Conservation (phyloP, 1,140 invertebrate species). For the Drosophila nannoptera region DNA sequence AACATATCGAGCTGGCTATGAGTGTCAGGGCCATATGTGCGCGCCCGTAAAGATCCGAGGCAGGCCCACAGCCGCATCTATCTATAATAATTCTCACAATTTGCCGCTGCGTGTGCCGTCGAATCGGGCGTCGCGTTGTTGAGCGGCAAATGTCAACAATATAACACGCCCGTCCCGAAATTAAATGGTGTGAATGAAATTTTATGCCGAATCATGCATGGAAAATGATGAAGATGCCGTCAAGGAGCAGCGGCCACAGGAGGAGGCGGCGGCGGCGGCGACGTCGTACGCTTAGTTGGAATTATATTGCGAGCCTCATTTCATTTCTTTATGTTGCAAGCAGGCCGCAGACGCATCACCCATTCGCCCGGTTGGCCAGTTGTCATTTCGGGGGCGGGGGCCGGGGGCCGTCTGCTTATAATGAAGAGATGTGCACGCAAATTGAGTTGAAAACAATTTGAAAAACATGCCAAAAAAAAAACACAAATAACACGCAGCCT, state of each 20-base stretch:
- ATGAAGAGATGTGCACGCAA: constrained; percentile 69
- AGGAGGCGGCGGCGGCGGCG: not conserved
- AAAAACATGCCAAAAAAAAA: constrained; percentile 38
- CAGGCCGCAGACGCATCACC: not conserved
- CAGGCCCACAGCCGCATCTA: constrained; percentile 30
- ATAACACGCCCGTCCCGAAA: constrained; percentile 52
- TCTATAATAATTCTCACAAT: constrained; percentile 66
- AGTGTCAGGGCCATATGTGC: constrained; percentile 58
- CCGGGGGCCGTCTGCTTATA: constrained; percentile 17
- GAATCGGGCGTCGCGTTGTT: constrained; percentile 47
- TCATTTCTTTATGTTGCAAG: constrained; percentile 59
- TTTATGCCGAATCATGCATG: constrained; percentile 77
- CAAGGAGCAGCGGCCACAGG: constrained; percentile 8
- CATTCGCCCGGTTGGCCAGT: constrained; percentile 17
- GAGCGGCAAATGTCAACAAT: constrained; percentile 69
- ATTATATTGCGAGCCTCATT: constrained; percentile 66
- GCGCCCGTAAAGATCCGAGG: constrained; percentile 31
- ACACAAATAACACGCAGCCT: constrained; percentile 26
- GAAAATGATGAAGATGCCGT: constrained; percentile 71
- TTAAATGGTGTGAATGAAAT: constrained; percentile 77
- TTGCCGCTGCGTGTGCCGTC: constrained; percentile 56
- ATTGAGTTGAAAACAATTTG: constrained; percentile 74
- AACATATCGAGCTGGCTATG: constrained; percentile 24
- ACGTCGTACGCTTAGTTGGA: constrained; percentile 54
- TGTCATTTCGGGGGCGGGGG: constrained; percentile 1